Evolutionary conservation across 2,113 vertebrate genomes (phyloP).

Genomic region (Triplophysa tibetana): DNA sequence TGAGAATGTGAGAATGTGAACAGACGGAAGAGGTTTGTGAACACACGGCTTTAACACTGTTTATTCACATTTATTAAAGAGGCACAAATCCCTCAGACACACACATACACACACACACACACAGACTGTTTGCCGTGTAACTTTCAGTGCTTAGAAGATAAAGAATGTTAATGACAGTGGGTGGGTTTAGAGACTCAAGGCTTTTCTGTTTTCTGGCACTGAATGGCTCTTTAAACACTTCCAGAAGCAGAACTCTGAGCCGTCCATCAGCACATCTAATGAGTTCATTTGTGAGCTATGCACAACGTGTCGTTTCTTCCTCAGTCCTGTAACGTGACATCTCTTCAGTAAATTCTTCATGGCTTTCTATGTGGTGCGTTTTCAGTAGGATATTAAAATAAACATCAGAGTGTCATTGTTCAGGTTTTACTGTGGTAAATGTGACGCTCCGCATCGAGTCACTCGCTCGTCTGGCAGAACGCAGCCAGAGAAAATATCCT

Average conservation of each 20-base stretch:
- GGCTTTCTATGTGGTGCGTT: neutral
- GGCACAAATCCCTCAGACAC: slow-evolving; percentile 19
- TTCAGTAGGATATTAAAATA: no score
- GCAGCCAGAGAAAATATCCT: neutral
- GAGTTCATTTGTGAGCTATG: neutral
- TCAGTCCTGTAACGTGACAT: neutral
- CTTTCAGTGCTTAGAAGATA: slow-evolving; percentile 16
- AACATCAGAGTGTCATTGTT: neutral
- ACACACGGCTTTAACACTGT: neutral
- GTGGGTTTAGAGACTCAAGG: neutral
- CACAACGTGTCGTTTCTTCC: neutral
- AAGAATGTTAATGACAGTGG: slow-evolving; percentile 17
- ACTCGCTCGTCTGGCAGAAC: neutral
- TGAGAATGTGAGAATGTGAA: neutral
- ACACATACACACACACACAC: slow-evolving; percentile 7
- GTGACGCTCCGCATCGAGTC: no score
- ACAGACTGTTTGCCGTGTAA: slow-evolving; percentile 14
- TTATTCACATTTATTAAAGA: slow-evolving; percentile 28
- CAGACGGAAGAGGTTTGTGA: slow-evolving; percentile 6
- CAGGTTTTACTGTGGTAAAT: neutral
- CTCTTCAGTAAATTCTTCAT: neutral
- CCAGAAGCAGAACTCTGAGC: neutral
- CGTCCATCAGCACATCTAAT: neutral
- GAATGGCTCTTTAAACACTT: slow-evolving; percentile 6
- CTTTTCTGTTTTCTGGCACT: slow-evolving; percentile 15